Base-by-base conservation (phyloP, 2,888 invertebrate species). In the Dyspetes luteomarginatus region DNA sequence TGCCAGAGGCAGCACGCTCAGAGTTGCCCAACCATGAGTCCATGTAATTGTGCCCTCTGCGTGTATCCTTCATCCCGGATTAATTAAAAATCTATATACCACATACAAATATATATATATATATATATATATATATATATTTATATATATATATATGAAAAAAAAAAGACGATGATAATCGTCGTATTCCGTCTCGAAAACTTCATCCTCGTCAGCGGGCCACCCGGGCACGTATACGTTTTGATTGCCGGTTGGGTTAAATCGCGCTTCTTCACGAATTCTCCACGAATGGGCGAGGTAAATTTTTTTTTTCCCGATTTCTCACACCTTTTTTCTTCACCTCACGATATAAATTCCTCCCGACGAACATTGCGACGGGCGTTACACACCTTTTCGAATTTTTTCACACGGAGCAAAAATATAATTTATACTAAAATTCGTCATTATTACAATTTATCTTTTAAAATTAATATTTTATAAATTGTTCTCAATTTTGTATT, bases 41-140 rank as follows among this genome's bases (percentile, higher is more conserved):
- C 69, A 58, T 71, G 64, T 64, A 76, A 76, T 81, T 72, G 72
- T 36, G 43, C 69, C 55, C 36, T 15, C 69, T 28, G 36, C 28
- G 65, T 50, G 71, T 71, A 72, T 81, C 72, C 76, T 55, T 76
- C 72, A 36, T 64, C 28, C 48, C 30, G 68, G 76, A 76, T 81
- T 81, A 81, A 81, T 81, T 81, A 81, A 81, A 81, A 81, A 68
- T 76, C 45, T 76, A 67, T 68, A 72, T 62, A 62, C 55, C 9
- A 26, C 12, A 15, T n/a, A 64, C 24, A 62, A 26, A 30, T 19
- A 4, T 9, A 26, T 36, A 71, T 55, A 64, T 64, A 52, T 12
- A 24, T 24, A 22, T 50, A 24, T 12, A 24, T 0, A 41, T 4
- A 45, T 30, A 15, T 45, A 9, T 30, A n/a, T 58, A 5, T 22